These are phyloP conservation scores for Microplitis mediator DNA, from an alignment of 1,140 invertebrate genomes.

Conservation along the genomic window DNA sequence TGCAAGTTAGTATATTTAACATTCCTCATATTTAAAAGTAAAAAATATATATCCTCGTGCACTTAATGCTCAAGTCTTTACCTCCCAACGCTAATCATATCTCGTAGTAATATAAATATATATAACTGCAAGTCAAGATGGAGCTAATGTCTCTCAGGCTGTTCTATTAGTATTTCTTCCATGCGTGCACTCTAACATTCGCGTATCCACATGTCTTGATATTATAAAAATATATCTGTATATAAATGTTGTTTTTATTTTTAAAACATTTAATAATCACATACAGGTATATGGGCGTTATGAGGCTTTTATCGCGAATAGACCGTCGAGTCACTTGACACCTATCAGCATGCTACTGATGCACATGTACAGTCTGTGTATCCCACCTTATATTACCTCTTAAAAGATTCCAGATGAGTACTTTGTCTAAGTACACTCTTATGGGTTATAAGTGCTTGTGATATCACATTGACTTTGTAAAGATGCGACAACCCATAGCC, in stretches of 20 bases:
- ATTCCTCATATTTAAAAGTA: background rate
- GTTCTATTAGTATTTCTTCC: background rate
- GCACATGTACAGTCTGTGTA: background rate
- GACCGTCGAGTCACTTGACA: conserved; percentile 15
- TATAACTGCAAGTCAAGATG: background rate
- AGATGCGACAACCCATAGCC: background rate
- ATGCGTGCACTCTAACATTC: background rate
- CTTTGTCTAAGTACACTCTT: conserved; percentile 14
- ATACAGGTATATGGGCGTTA: background rate
- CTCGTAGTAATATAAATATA: background rate
- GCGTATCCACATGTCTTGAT: background rate
- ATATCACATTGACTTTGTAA: conserved; percentile 1
- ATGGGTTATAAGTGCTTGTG: conserved; percentile 2
- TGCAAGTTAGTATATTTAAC: background rate
- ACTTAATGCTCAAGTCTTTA: conserved; percentile 5
- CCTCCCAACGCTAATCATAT: conserved; percentile 3
- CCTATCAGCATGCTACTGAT: background rate
- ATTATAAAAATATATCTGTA: background rate
- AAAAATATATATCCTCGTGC: background rate
- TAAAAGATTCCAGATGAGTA: background rate
- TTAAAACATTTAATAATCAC: background rate
- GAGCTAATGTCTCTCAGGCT: background rate
- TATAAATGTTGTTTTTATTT: background rate
- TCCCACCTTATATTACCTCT: background rate
- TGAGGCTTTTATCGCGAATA: background rate